These are phyloP conservation scores for Dipodomys ordii DNA, from an alignment of 2,113 vertebrate species.

Conservation along the genomic window DNA sequence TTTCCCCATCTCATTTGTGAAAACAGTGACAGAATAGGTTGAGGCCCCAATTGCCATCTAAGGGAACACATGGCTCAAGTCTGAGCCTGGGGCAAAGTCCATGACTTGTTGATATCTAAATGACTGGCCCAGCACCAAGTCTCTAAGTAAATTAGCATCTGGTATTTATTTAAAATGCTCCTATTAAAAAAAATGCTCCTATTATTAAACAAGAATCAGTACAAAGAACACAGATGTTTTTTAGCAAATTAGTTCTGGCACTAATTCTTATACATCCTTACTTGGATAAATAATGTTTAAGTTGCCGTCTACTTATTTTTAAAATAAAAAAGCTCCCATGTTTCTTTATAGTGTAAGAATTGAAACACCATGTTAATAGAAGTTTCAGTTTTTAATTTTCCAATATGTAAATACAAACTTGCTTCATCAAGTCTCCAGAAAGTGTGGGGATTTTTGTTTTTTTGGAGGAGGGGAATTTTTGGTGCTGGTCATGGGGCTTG, in stretches of 20 bases:
- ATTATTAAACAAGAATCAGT: constrained; percentile 30
- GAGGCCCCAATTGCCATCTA: background rate
- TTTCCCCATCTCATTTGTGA: constrained; percentile 40
- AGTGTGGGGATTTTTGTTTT: too few relatives aligned
- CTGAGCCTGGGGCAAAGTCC: background rate
- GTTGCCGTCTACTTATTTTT: constrained; percentile 15
- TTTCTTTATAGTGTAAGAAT: background rate
- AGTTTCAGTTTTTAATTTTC: constrained; percentile 31
- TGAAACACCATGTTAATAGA: constrained; percentile 25
- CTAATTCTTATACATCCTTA: background rate
- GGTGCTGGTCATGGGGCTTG: too few relatives aligned
- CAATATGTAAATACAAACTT: constrained; percentile 29
- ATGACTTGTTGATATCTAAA: background rate
- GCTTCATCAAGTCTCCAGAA: too few relatives aligned
- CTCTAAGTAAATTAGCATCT: background rate
- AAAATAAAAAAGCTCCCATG: constrained; percentile 12
- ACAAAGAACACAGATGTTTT: constrained; percentile 36
- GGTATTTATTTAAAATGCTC: background rate
- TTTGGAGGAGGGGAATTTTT: too few relatives aligned
- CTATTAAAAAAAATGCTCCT: background rate
- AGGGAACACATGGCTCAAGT: background rate
- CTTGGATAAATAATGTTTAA: background rate
- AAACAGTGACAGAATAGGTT: constrained; percentile 24
- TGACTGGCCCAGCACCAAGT: background rate
- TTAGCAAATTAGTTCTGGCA: background rate